Conservation (phyloP, 2,113 vertebrate genomes). For the Hemiprocne comata region DNA sequence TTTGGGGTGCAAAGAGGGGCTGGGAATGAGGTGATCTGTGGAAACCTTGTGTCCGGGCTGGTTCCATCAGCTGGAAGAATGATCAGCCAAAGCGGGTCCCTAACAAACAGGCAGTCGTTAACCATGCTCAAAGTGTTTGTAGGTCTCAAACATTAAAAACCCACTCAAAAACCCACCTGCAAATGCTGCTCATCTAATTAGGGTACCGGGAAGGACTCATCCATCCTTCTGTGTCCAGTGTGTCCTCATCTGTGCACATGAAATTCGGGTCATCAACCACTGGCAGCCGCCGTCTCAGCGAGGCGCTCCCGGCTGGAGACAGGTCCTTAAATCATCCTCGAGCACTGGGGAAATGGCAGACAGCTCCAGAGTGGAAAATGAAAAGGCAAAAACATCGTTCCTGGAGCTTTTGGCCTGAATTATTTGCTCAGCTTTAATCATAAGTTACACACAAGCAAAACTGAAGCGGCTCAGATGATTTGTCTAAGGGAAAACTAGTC, state of each 20-base stretch:
- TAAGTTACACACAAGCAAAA: neutral
- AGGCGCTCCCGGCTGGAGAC: neutral
- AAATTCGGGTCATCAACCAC: neutral
- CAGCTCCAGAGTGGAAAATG: constrained; percentile 13
- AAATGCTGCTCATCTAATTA: constrained; percentile 2
- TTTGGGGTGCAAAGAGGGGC: neutral
- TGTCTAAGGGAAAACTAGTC: neutral
- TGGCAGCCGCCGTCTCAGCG: neutral
- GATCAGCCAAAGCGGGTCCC: neutral
- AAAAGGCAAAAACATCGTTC: constrained; percentile 3
- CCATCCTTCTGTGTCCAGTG: neutral
- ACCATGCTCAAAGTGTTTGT: neutral
- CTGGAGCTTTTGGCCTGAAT: constrained; percentile 27
- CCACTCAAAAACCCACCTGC: neutral
- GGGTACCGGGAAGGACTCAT: neutral
- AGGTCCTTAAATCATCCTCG: constrained; percentile 47
- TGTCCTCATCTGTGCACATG: neutral
- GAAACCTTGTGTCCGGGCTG: neutral
- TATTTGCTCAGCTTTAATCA: constrained; percentile 39
- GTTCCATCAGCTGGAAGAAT: neutral
- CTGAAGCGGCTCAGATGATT: neutral
- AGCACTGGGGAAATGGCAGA: constrained; percentile 3
- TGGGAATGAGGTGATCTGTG: neutral
- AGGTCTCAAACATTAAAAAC: neutral
- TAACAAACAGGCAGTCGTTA: neutral